phyloP scores from a whole-genome alignment of 2,888 invertebrate species.

The Chrysopilus asiliformis region DNA sequence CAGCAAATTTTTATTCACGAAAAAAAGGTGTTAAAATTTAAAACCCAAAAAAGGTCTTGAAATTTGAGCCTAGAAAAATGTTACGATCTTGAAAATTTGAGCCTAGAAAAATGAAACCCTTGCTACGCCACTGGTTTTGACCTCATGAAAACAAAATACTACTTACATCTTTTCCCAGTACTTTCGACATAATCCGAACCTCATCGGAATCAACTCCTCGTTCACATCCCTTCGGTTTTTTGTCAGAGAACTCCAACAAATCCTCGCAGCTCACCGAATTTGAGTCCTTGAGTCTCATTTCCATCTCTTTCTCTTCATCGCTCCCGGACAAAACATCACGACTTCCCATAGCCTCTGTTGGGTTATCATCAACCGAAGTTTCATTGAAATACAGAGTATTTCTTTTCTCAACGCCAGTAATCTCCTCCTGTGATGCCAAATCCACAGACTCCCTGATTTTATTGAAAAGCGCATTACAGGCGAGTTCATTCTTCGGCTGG shows the following conservation, averaged over 20 bases:
- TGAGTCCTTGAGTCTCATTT: conserved; percentile 35
- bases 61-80: no score
- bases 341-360: neutral
- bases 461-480: conserved; percentile 33
- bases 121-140: neutral
- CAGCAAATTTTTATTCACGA: neutral
- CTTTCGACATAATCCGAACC: conserved; percentile 82
- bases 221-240: conserved; percentile 68
- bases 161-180: conserved; percentile 59
- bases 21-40: conserved; percentile 4
- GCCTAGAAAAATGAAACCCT: no score
- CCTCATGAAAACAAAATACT: neutral
- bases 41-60: neutral
- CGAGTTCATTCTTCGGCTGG: conserved; percentile 23
- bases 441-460: conserved; percentile 35
- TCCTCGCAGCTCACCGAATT: conserved; percentile 89
- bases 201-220: conserved; percentile 81
- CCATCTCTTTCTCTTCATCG: conserved; percentile 3
- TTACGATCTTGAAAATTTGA: no score
- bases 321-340: neutral
- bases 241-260: conserved; percentile 73
- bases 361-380: neutral
- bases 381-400: neutral
- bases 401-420: neutral
- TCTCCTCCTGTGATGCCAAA: conserved; percentile 23